Evolutionary conservation across 2,888 invertebrate species (phyloP).

Genomic region (Nebria brevicollis): DNA sequence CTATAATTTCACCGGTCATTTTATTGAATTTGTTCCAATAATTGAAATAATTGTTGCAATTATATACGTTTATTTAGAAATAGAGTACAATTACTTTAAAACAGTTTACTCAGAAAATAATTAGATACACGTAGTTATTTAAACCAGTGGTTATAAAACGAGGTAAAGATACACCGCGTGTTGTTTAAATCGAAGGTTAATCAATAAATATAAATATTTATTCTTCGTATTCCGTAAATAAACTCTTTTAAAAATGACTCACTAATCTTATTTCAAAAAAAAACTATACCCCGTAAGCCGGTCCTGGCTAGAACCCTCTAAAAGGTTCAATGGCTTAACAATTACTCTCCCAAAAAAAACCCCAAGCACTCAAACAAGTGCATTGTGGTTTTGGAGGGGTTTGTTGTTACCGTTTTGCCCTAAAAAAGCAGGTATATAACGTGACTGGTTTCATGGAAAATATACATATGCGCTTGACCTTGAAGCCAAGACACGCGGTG

Average conservation of each 20-base stretch:
- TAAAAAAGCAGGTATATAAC: background rate
- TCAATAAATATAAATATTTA: background rate
- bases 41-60: background rate
- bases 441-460: background rate
- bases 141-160: background rate
- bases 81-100: too few relatives aligned
- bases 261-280: too few relatives aligned
- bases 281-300: background rate
- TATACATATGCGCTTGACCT: background rate
- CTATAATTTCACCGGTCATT: too few relatives aligned
- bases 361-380: background rate
- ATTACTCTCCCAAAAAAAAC: background rate
- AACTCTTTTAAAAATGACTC: too few relatives aligned
- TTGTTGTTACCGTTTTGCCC: background rate
- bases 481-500: background rate
- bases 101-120: background rate
- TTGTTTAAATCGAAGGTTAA: background rate
- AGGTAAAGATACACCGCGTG: background rate
- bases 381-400: background rate
- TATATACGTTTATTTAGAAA: background rate
- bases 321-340: background rate
- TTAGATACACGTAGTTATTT: background rate
- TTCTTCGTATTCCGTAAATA: too few relatives aligned
- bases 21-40: too few relatives aligned
- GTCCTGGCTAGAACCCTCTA: background rate